Evolutionary conservation across 2,113 vertebrate genomes (phyloP).

Genomic region (Gorsachius goisagi): DNA sequence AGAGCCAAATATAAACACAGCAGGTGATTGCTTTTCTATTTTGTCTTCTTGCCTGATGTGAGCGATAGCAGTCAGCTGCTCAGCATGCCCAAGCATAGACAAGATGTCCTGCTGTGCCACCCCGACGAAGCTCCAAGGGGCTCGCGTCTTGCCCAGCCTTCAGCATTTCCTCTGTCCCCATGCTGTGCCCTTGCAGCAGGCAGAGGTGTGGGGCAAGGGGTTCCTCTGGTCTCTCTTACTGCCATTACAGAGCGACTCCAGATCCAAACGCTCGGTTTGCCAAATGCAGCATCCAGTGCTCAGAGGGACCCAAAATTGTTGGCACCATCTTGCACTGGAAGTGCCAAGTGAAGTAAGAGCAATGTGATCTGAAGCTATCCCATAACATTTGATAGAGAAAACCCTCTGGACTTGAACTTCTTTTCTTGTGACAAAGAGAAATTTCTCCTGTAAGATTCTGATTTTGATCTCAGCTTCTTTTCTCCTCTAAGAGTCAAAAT

Average conservation of each 20-base stretch:
- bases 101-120: neutral
- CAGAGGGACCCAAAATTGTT: neutral
- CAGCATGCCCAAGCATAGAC: rapidly evolving
- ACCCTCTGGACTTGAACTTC: neutral
- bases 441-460: neutral
- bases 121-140: neutral
- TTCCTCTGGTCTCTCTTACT: neutral
- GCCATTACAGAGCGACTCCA: neutral
- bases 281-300: neutral
- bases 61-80: neutral
- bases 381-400: neutral
- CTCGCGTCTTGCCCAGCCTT: neutral
- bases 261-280: neutral
- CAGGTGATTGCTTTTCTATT: neutral
- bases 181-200: neutral
- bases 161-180: neutral
- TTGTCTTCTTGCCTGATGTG: neutral
- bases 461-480: constrained; percentile 15
- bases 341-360: neutral
- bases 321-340: neutral
- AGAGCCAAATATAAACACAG: constrained; percentile 23
- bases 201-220: neutral
- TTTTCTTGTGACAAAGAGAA: neutral
- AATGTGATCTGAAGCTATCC: neutral
- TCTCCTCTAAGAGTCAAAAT: neutral